Base-by-base conservation (phyloP, 2,888 invertebrate genomes). In the Deroplatys truncata region DNA sequence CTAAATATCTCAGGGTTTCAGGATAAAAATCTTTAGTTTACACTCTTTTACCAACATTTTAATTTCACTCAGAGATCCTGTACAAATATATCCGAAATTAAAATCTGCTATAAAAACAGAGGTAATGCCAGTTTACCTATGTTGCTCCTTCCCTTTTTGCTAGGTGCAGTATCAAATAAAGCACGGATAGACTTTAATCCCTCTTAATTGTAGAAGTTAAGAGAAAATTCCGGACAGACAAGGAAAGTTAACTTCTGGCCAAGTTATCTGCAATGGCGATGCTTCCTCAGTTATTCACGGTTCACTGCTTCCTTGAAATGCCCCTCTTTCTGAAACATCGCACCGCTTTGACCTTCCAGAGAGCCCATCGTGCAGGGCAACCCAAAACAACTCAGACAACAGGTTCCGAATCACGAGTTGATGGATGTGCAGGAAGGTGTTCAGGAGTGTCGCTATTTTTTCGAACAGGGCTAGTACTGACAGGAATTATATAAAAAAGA, bases 301-400 rank as follows among this genome's bases (percentile, higher is more conserved):
- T 86, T 86, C 86, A 86, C 72, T 86, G 86, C 72, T 28, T 86
- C 72, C 82, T 86, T 86, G 82, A 56, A 86, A 86, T 86, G 86
- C 82, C n/a, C 82, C 86, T 56, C 82, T 86, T 86, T 86, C 86
- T 72, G 86, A 28, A 82, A 86, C 86, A 72, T 29, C 82, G 86
- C 15, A 31, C 82, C 31, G 35, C n/a, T 29, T 31, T 85, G 85
- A 85, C 85, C 85, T 85, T 85, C 85, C n/a, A 72, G 56, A 72
- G 43, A 72, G 2, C 56, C 56, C 56, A 72, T 72, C 56, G 56
- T 72, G 56, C 56, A 72, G 56, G 56, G 56, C 56, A 72, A 72
- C 20, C 16, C 56, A 72, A 72, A 72, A 72, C 56, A 72, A 72
- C 56, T 72, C 56, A 16, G 43, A 43, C 43, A 20, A 72, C 56